Percentiles rank a stretch among this genome's conserved stretches.
phyloP scores from a whole-genome alignment of 30 jellyfish, hydroid and myxozoan species.

The Nemopilema nomurai region DNA sequence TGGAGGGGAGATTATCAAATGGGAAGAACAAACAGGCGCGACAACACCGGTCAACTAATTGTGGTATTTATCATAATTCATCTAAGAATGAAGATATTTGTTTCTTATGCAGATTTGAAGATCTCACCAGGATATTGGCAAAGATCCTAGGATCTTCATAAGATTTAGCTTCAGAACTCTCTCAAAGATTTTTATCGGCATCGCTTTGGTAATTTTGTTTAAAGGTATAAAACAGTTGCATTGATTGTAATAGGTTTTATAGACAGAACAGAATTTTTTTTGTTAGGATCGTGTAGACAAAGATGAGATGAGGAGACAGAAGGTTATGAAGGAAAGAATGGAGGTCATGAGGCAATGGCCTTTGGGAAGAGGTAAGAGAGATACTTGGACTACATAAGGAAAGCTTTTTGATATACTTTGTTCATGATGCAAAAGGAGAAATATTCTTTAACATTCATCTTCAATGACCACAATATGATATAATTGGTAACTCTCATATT shows the following conservation, averaged over 20 bases:
- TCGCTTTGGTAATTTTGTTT: background rate
- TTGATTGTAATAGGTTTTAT: background rate
- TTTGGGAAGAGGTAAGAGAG: constrained; percentile 71
- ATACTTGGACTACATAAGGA: background rate
- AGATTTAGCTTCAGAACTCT: background rate
- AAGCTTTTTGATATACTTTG: background rate
- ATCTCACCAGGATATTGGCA: background rate
- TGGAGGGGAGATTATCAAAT: background rate
- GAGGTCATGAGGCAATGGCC: constrained; percentile 72
- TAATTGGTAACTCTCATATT: no score
- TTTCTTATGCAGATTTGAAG: background rate
- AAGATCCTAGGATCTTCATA: background rate
- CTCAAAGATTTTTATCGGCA: background rate
- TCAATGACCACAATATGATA: no score
- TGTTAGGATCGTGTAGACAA: constrained; percentile 65
- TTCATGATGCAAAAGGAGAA: background rate
- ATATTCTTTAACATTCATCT: background rate
- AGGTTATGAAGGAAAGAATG: constrained; percentile 57
- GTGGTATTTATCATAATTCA: constrained; percentile 20
- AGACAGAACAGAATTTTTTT: background rate
- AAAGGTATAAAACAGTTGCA: background rate
- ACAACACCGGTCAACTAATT: constrained; percentile 64
- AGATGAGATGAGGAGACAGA: constrained; percentile 58
- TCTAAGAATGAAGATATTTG: background rate
- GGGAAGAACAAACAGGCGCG: constrained; percentile 56